A percentile compares a stretch with the other conserved stretches of the same genome.
phyloP scores from a whole-genome alignment of 2,888 invertebrate species.

The Zelleria hepariella region DNA sequence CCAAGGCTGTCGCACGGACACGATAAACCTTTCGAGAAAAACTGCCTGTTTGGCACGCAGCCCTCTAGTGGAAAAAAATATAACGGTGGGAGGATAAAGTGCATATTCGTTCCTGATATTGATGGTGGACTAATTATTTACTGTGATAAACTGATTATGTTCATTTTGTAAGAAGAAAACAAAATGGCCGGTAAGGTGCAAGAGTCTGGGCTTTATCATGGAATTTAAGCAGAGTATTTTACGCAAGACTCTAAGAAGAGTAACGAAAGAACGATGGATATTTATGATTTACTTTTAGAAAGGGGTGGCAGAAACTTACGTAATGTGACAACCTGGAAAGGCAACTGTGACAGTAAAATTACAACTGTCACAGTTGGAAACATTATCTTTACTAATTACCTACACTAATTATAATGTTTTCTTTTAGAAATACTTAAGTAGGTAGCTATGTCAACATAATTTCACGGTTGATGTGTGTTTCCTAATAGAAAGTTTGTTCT shows the following conservation, averaged over 20 bases:
- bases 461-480: background rate
- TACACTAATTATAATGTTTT: constrained; percentile 13
- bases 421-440: background rate
- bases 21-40: constrained; percentile 36
- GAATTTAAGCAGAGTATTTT: no score
- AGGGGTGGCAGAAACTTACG: no score
- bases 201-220: background rate
- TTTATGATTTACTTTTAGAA: no score
- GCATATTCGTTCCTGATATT: no score
- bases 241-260: no score
- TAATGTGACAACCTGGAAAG: constrained; percentile 19
- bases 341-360: constrained; percentile 29
- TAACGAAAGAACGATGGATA: no score
- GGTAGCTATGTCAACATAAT: background rate
- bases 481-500: background rate
- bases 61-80: constrained; percentile 29
- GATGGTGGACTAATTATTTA: no score
- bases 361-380: constrained; percentile 33
- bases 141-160: no score
- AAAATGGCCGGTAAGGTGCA: no score
- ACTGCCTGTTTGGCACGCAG: constrained; percentile 50
- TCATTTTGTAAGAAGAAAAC: no score
- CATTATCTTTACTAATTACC: constrained; percentile 25
- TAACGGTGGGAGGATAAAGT: no score
- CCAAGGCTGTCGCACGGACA: constrained; percentile 46